Evolutionary conservation across 2,888 invertebrate species (phyloP), one percentile per base, ranked within the genome.

Genomic region (Aphrophora alni): DNA sequence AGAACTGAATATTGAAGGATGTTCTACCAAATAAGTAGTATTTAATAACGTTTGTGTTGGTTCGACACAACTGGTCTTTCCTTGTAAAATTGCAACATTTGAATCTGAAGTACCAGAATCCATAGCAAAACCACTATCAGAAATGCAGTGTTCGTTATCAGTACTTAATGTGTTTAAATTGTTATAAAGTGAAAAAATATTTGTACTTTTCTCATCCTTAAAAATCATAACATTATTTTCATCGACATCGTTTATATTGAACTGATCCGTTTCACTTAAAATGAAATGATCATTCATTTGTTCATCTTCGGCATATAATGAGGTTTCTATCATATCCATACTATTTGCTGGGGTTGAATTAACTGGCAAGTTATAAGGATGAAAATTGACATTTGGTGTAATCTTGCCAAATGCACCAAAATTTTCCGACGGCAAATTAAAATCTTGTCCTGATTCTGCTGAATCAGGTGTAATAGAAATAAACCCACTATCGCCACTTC

Each of bases 271-370:
- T 2, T 59, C 59, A 21, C 10, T 59, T 59, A 14, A 5, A n/a
- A 7, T 7, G 3, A 59, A 59, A 2, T 59, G 4, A 59, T 21
- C 21, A 2, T 59, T 59, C 4, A 21, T 59, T 59, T 59, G 21
- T 59, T 59, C 59, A 59, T 79, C 74, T 24, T 79, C 78, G 17
- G 51, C 14, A 38, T 79, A 79, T 1, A 79, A 59, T 14, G 78
- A 79, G 0, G 74, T 79, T 14, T 79, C 78, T 74, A 79, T 79
- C 14, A 74, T 69, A 28, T 79, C 78, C 3, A 59, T 2, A 59
- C 21, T 21, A 59, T 21, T 21, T 5, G 2, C 7, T 21, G 59
- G 59, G 21, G 59, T 59, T 59, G 59, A 59, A 59, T 59, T 59
- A 59, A 59, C 59, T 21, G 21, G 21, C 14, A 59, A 21, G n/a